Conservation (phyloP, 2,113 vertebrate genomes). For the Oncorhynchus masou region DNA sequence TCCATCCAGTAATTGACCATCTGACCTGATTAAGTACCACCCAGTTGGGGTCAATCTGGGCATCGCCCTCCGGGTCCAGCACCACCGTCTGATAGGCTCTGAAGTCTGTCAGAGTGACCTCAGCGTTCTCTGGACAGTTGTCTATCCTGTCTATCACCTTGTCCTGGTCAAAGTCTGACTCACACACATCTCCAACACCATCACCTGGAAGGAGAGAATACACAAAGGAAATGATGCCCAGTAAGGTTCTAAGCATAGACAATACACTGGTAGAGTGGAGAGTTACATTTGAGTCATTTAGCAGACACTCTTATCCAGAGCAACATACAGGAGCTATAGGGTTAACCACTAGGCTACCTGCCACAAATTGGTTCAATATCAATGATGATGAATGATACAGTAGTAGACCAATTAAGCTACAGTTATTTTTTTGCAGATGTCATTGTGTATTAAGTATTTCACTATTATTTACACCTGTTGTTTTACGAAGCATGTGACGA, state of each 20-base stretch:
- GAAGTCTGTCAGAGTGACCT: conserved; percentile 97
- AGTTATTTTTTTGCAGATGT: too few species aligned
- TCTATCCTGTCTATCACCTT: conserved; percentile 94
- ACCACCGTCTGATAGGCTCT: conserved; percentile 97
- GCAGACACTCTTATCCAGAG: too few species aligned
- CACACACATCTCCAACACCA: conserved; percentile 90
- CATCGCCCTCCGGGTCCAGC: conserved; percentile 95
- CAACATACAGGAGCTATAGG: too few species aligned
- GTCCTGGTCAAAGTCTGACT: conserved; percentile 96
- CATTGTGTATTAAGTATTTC: too few species aligned
- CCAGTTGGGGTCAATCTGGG: conserved; percentile 98
- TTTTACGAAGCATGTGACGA: too few species aligned
- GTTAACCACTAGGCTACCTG: too few species aligned
- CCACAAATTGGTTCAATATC: too few species aligned
- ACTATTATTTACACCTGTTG: too few species aligned
- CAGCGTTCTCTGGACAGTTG: conserved; percentile 95
- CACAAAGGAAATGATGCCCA: not conserved
- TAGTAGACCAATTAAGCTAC: too few species aligned
- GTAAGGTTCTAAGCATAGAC: not conserved
- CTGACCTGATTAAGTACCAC: conserved; percentile 94
- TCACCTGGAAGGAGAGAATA: conserved; percentile 73
- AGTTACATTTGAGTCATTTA: too few species aligned
- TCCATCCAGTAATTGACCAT: not conserved
- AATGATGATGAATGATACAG: too few species aligned
- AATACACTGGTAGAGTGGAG: not conserved